Conservation (phyloP, 1,140 invertebrate genomes). For the Drosophila watanabei region DNA sequence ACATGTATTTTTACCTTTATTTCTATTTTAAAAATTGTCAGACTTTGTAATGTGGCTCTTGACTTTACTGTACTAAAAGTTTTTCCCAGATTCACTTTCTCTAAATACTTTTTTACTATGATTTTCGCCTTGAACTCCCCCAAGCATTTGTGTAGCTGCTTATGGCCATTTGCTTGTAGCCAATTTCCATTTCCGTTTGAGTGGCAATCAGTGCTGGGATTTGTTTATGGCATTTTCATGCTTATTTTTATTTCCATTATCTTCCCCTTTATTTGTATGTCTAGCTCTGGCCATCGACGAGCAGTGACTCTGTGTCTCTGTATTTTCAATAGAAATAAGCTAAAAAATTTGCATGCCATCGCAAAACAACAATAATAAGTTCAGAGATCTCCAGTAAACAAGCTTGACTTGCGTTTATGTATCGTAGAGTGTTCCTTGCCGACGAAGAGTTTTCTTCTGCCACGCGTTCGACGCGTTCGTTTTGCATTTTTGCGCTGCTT, state of each 20-base stretch:
- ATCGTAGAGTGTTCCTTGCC: constrained; percentile 16
- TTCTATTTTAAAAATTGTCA: background rate
- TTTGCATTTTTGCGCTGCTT: constrained; percentile 47
- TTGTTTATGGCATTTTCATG: constrained; percentile 69
- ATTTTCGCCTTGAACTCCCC: constrained; percentile 21
- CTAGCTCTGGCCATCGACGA: constrained; percentile 51
- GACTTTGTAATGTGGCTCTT: constrained; percentile 7
- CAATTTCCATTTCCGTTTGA: constrained; percentile 73
- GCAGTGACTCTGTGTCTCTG: constrained; percentile 36
- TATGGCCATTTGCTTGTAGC: constrained; percentile 58
- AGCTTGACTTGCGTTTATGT: constrained; percentile 19
- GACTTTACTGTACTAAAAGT: constrained; percentile 24
- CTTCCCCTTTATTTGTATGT: constrained; percentile 61
- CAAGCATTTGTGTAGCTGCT: constrained; percentile 55
- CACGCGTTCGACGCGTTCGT: constrained; percentile 31
- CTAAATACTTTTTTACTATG: constrained; percentile 19
- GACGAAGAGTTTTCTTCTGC: constrained; percentile 26
- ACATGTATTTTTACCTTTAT: too few species aligned
- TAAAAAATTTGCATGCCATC: constrained; percentile 61
- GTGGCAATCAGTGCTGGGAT: constrained; percentile 64
- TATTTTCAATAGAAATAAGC: constrained; percentile 39
- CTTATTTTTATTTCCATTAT: constrained; percentile 62
- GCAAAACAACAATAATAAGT: constrained; percentile 42
- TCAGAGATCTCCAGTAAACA: constrained; percentile 36
- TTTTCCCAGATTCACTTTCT: constrained; percentile 19